phyloP scores from a whole-genome alignment of 2,888 invertebrate genomes.

The Oeneis ivallda region DNA sequence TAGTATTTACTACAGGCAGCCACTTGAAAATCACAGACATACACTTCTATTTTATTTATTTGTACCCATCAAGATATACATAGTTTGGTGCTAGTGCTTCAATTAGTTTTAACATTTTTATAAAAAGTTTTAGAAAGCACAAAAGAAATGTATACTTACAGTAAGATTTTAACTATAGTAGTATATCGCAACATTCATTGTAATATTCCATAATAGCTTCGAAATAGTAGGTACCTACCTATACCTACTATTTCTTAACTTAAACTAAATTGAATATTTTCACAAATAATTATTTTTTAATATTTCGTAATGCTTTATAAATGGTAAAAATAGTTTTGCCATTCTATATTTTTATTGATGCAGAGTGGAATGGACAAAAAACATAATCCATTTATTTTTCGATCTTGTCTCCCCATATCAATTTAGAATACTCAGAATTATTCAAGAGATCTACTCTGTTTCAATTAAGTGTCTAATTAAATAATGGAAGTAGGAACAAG shows the following conservation, averaged over 20 bases:
- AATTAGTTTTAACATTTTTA: constrained; percentile 52
- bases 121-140: constrained; percentile 54
- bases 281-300: background rate
- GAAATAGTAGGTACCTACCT: background rate
- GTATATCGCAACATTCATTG: constrained; percentile 3
- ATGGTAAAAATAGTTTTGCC: background rate
- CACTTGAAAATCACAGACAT: no score
- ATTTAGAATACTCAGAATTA: no score
- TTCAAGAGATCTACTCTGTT: constrained; percentile 1
- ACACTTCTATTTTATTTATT: no score
- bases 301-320: constrained; percentile 5
- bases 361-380: background rate
- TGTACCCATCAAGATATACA: no score
- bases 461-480: background rate
- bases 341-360: no score
- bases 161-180: background rate
- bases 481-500: no score
- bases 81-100: constrained; percentile 69
- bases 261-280: background rate
- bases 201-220: constrained; percentile 11
- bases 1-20: no score
- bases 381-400: no score
- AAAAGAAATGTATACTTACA: constrained; percentile 41
- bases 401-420: no score
- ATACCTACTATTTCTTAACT: no score